Base-by-base conservation (phyloP, 2,888 invertebrate genomes). In the Synergus laeviventris region DNA sequence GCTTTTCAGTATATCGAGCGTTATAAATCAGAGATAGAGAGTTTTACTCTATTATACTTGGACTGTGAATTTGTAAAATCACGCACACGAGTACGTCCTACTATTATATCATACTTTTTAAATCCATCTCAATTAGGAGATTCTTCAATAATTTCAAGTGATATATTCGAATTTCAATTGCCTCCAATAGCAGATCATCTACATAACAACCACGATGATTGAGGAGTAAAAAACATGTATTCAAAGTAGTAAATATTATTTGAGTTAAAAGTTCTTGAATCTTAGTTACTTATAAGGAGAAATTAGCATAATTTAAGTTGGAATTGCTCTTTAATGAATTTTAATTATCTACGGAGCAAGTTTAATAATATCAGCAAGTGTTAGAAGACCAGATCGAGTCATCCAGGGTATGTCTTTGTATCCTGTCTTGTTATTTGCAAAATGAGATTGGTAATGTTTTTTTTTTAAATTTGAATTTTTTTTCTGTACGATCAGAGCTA, bases 321-420 rank as follows among this genome's bases (percentile, higher is more conserved):
- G 24, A 70, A 49, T 70, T 70, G 70, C 9, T 45, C 70, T 49
- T 49, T 45, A 70, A 70, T 70, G 36, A 49, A 70, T 49, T 36
- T 49, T 31, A 31, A 31, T 31, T 70, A 31, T 49, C 49, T 49
- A 31, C 5, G 49, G 31, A 49, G 31, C 31, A 45, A 31, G 31
- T 70, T 49, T n/a, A 49, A 70, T 70, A 70, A 70, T 70, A 70
- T 45, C 36, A 49, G 49, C 49, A 70, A 49, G 49, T 70, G 70
- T 70, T 42, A 31, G 31, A 49, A 49, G 31, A 70, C 49, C 70
- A 70, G 70, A 31, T 70, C 70, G 70, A 49, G n/a, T n/a, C n/a
- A n/a, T n/a, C n/a, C n/a, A n/a, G 70, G 70, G 31, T 70, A 70
- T 70, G 31, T 24, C 31, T 31, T 31, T 70, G 31, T 31, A 45